Evolutionary conservation across 1,140 invertebrate genomes (phyloP), one percentile per base, ranked within the genome.

Genomic region (Idris sp.): DNA sequence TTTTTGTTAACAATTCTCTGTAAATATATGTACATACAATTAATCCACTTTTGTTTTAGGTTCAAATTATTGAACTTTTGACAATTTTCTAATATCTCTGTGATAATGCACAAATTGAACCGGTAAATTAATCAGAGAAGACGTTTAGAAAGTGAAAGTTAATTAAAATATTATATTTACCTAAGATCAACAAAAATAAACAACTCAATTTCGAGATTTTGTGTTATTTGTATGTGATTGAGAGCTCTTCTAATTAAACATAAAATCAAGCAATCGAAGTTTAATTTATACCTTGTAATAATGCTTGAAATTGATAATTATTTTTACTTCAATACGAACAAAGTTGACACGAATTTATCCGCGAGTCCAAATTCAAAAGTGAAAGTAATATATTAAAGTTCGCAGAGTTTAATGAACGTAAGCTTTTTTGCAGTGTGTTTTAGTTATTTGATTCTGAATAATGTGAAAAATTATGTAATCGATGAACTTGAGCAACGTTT

Each of bases 1-100:
- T 19, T 62, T 71, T 71, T 33, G 30, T 22, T 49, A 49, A 46
- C 10, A 14, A n/a, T 19, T 40, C 46, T 69, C 46, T 59, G 65
- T 53, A 69, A 69, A n/a, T n/a, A 69, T 69, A 61, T 48, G 54
- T 48, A 62, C 31, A 56, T 56, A 65, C 44, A 48, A 38, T 48
- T 10, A 40, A 6, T 6, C n/a, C n/a, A 33, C 3, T n/a, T n/a
- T n/a, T n/a, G n/a, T n/a, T n/a, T n/a, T 33, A 9, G 31, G 9
- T 33, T 10, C 31, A 11, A 33, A 11, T 33, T 16, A 9, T 13
- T 33, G 44, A 48, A 48, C 44, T 48, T 48, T 48, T 48, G 44
- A 48, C 28, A 48, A 33, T 48, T 2, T 33, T n/a, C n/a, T 1
- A 4, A 33, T 4, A 33, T 6, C 19, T 22, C 3, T 22, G 19